Evolutionary conservation across 2,113 vertebrate species (phyloP).

Genomic region (Prietella phreatophila): DNA sequence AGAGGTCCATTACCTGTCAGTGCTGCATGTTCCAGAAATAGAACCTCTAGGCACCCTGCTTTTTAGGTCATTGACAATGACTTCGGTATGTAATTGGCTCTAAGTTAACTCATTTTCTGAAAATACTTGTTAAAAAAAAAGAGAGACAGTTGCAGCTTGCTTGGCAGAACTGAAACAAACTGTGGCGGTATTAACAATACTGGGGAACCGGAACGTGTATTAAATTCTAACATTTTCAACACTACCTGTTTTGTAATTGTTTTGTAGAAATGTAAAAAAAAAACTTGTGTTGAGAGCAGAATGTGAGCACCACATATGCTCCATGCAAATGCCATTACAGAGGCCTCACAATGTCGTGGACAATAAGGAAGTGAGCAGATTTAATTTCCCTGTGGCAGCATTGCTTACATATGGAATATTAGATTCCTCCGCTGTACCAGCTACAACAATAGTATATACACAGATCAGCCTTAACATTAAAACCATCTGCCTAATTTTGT

Average conservation of each 20-base stretch:
- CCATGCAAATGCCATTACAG: conserved; percentile 74
- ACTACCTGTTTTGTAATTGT: background rate
- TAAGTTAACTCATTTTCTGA: conserved; percentile 43
- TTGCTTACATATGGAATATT: background rate
- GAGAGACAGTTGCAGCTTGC: conserved; percentile 28
- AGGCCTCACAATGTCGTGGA: conserved; percentile 70
- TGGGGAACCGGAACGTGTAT: background rate
- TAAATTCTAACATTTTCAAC: background rate
- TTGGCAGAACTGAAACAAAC: conserved; percentile 1
- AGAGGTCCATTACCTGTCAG: conserved; percentile 47
- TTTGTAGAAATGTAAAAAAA: too few species aligned
- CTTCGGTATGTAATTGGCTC: conserved; percentile 38
- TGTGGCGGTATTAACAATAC: background rate
- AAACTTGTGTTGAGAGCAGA: conserved; percentile 58
- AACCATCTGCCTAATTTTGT: too few species aligned
- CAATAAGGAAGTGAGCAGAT: conserved; percentile 64
- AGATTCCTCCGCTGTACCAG: background rate
- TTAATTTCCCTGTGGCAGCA: conserved; percentile 70
- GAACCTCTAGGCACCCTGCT: conserved; percentile 42
- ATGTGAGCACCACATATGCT: conserved; percentile 60
- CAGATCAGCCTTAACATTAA: too few species aligned
- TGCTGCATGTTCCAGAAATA: conserved; percentile 43
- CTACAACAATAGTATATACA: background rate
- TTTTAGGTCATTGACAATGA: conserved; percentile 50
- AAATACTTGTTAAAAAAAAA: conserved; percentile 18